Evolutionary conservation across 2,888 invertebrate species (phyloP), one percentile per base, ranked within the genome.

Genomic region (Tenthredo scrophulariae): DNA sequence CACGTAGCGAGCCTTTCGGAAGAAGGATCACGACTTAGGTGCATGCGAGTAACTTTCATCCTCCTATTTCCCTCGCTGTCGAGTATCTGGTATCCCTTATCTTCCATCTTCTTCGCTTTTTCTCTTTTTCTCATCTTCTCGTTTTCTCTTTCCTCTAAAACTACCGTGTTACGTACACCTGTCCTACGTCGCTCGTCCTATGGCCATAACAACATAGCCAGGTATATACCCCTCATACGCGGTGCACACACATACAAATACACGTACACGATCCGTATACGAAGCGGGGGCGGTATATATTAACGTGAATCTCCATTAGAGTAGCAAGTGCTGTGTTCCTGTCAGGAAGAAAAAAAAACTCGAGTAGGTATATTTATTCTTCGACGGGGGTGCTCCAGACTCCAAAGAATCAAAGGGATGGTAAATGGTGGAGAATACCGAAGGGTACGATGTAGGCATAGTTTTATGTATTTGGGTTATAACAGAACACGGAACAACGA

Each of bases 121-220:
- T n/a, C 18, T 29, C 37, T 37, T 26, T n/a, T 37, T 43, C 72
- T 2, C 72, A 7, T 50, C 10, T 37, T 22, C 40, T 72, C 72
- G 50, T n/a, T 58, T 26, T 79, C 79, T 79, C 37, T 62, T 62
- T 62, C 40, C 77, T 26, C 37, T 54, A 50, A 84, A 86, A 88
- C 90, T 91, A 89, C 91, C 89, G 90, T 88, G 87, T 90, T 91
- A 90, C 90, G 88, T 87, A 86, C 90, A 90, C 91, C 90, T 90
- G 90, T 88, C 87, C 86, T 58, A 86, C 86, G 85, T 87, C 84
- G 85, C 85, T 70, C 43, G 33, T 79, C 18, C 37, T 29, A 46
- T 33, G n/a, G 33, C 15, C 22, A 62, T 62, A 62, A 22, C 37
- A 40, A 62, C 62, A 22, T 40, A 62, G 9, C 26, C 62, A 84